Conservation (phyloP, 2,113 vertebrate genomes). For the Hippolais icterina region DNA sequence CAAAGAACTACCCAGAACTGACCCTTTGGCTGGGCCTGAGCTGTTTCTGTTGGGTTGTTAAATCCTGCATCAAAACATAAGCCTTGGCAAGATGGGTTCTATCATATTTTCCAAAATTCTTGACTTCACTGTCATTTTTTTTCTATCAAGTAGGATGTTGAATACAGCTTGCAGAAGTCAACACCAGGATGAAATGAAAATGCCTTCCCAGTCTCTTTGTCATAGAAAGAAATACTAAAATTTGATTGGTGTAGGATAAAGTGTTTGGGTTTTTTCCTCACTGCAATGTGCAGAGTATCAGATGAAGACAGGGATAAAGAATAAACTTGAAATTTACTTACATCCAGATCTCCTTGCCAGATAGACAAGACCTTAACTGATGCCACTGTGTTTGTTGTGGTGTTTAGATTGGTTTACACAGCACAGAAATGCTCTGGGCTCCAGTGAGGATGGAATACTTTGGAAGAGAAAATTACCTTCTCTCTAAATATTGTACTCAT, state of each 20-base stretch:
- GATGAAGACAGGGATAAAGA: neutral
- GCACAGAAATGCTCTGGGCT: neutral
- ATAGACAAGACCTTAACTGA: neutral
- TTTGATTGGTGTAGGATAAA: neutral
- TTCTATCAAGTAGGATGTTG: neutral
- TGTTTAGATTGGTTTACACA: neutral
- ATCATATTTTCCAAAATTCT: neutral
- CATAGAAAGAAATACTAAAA: neutral
- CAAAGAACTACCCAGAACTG: neutral
- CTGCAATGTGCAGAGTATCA: neutral
- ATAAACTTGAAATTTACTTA: neutral
- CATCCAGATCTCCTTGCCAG: neutral
- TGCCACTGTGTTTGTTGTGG: neutral
- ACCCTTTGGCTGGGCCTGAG: neutral
- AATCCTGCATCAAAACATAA: neutral
- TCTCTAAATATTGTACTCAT: neutral
- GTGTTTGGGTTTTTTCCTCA: neutral
- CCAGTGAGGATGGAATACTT: neutral
- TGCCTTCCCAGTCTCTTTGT: neutral
- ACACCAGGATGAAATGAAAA: neutral
- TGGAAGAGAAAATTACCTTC: neutral
- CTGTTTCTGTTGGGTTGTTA: neutral
- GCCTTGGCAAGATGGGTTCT: neutral
- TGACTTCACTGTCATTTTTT: neutral
- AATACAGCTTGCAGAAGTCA: neutral